A percentile compares a stretch with the other conserved stretches of the same genome.
Evolutionary conservation across 2,888 invertebrate genomes (phyloP).

Genomic region (Synanthedon formicaeformis): DNA sequence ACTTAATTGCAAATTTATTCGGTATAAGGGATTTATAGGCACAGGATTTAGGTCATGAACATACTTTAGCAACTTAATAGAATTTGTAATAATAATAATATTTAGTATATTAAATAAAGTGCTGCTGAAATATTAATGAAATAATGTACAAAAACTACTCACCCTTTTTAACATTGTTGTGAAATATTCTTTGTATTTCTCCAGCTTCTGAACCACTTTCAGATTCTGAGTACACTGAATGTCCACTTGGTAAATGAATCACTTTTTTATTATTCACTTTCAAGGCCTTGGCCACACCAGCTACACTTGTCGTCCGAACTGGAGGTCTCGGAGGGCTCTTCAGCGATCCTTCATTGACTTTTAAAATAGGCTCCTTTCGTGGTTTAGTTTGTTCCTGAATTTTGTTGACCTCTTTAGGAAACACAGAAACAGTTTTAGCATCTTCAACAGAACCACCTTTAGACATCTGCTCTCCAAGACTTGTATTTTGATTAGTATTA

Average conservation of each 20-base stretch:
- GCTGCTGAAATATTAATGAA: background rate
- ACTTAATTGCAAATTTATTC: no score
- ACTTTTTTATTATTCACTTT: slow-evolving; percentile 24
- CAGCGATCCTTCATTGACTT: slow-evolving; percentile 15
- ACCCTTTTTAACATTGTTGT: slow-evolving; percentile 28
- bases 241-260: slow-evolving; percentile 14
- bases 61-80: no score
- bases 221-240: slow-evolving; percentile 67
- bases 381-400: slow-evolving; percentile 13
- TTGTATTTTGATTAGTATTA: slow-evolving; percentile 20
- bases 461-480: slow-evolving; percentile 34
- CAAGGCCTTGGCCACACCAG: slow-evolving; percentile 18
- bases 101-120: no score
- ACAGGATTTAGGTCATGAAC: no score
- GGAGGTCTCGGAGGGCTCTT: slow-evolving; percentile 44
- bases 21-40: no score
- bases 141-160: slow-evolving; percentile 6
- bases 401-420: slow-evolving; percentile 14
- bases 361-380: slow-evolving; percentile 9
- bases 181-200: slow-evolving; percentile 75
- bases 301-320: slow-evolving; percentile 46
- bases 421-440: slow-evolving; percentile 12
- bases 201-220: slow-evolving; percentile 81
- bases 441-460: slow-evolving; percentile 10
- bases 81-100: no score